phyloP scores from a whole-genome alignment of 2,113 vertebrate genomes.

The Microtus oregoni region DNA sequence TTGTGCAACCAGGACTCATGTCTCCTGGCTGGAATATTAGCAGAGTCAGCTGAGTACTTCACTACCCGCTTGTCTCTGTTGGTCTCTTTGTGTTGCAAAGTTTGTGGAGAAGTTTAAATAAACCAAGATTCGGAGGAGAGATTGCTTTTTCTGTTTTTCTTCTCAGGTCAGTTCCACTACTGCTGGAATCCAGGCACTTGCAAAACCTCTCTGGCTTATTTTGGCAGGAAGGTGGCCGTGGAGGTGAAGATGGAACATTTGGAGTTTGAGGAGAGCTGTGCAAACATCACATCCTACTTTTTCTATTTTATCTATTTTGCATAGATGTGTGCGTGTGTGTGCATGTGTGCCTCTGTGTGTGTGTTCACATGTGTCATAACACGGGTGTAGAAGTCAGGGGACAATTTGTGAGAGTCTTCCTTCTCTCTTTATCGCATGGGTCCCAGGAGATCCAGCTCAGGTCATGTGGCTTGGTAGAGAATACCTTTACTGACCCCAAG shows the following conservation, averaged over 20 bases:
- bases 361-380: neutral
- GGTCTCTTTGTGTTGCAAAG: constrained; percentile 68
- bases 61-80: constrained; percentile 62
- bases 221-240: constrained; percentile 58
- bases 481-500: neutral
- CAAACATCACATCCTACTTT: constrained; percentile 4
- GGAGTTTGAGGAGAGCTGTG: constrained; percentile 12
- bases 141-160: constrained; percentile 68
- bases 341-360: neutral
- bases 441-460: neutral
- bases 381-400: neutral
- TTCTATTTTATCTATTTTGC: neutral
- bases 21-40: constrained; percentile 64
- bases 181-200: constrained; percentile 68
- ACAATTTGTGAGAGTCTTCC: neutral
- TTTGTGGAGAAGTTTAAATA: constrained; percentile 75
- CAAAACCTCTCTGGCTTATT: constrained; percentile 69
- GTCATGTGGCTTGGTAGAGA: neutral
- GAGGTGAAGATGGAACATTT: constrained; percentile 56
- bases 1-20: constrained; percentile 59
- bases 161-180: constrained; percentile 37
- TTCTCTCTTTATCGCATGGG: neutral
- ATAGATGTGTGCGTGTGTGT: neutral
- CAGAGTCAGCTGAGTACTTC: constrained; percentile 42
- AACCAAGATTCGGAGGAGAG: constrained; percentile 50